Conservation (phyloP, 2,888 invertebrate species). For the Mythimna loreyi region DNA sequence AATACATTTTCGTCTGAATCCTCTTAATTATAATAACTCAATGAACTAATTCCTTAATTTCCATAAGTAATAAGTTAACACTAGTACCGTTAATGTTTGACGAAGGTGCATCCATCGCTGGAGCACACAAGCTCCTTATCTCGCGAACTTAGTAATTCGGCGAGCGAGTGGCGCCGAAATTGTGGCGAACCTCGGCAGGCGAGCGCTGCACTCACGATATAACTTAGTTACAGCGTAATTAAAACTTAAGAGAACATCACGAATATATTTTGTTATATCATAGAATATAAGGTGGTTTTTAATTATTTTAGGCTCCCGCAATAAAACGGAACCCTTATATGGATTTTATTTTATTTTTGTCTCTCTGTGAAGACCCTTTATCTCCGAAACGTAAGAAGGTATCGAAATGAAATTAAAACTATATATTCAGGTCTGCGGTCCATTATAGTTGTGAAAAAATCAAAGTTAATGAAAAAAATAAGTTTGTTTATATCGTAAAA, state of each 20-base stretch:
- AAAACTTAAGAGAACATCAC: not conserved
- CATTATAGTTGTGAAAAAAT: too few species aligned
- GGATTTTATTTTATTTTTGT: too few species aligned
- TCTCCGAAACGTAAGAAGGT: too few species aligned
- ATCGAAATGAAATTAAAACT: too few species aligned
- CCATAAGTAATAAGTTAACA: not conserved
- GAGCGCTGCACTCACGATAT: not conserved
- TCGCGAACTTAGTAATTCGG: not conserved
- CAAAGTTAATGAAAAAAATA: too few species aligned
- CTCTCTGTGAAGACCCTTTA: too few species aligned
- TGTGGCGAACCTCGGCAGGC: not conserved
- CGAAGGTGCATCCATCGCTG: not conserved
- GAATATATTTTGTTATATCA: not conserved
- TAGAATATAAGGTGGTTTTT: not conserved
- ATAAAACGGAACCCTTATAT: too few species aligned
- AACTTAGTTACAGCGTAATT: slow-evolving; percentile 10
- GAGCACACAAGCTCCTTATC: not conserved
- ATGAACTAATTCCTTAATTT: not conserved
- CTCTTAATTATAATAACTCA: too few species aligned
- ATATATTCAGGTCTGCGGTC: too few species aligned
- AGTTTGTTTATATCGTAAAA: too few species aligned
- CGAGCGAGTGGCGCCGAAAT: not conserved
- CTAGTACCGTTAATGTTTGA: not conserved
- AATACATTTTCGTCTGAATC: too few species aligned
- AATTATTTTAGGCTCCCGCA: too few species aligned